These are phyloP conservation scores for Philopedon plagiatum DNA, from an alignment of 2,888 invertebrate species.

Conservation along the genomic window DNA sequence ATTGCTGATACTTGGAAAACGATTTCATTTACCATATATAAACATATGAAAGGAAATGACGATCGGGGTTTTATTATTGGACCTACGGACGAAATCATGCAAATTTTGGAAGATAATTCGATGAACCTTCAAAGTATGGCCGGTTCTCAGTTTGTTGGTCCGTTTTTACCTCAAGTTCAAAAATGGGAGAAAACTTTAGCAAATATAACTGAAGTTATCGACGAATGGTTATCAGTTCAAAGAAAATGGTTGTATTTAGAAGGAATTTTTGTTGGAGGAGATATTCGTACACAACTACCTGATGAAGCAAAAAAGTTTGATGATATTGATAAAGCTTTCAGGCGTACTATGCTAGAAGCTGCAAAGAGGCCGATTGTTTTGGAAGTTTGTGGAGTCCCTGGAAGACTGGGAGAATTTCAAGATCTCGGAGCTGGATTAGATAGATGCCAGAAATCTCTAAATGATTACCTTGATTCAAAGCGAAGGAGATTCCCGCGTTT, in stretches of 20 bases:
- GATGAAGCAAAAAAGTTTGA: constrained; percentile 94
- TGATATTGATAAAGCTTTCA: constrained; percentile 86
- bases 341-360: constrained; percentile 88
- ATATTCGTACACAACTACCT: constrained; percentile 88
- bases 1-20: constrained; percentile 83
- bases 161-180: constrained; percentile 86
- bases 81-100: constrained; percentile 85
- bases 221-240: constrained; percentile 90
- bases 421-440: constrained; percentile 82
- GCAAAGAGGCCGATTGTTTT: constrained; percentile 85
- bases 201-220: constrained; percentile 87
- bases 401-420: constrained; percentile 83
- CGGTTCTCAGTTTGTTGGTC: constrained; percentile 91
- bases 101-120: constrained; percentile 88
- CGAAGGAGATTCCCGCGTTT: constrained; percentile 91
- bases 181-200: constrained; percentile 89
- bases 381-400: constrained; percentile 81
- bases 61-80: constrained; percentile 86
- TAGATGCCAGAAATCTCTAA: constrained; percentile 91
- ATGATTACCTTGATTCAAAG: constrained; percentile 91
- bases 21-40: constrained; percentile 76
- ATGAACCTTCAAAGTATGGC: constrained; percentile 94
- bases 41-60: constrained; percentile 80
- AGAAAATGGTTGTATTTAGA: constrained; percentile 94
- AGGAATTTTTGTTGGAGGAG: constrained; percentile 92